Conservation (phyloP, 2,888 invertebrate genomes). For the Argynnis bischoffii region DNA sequence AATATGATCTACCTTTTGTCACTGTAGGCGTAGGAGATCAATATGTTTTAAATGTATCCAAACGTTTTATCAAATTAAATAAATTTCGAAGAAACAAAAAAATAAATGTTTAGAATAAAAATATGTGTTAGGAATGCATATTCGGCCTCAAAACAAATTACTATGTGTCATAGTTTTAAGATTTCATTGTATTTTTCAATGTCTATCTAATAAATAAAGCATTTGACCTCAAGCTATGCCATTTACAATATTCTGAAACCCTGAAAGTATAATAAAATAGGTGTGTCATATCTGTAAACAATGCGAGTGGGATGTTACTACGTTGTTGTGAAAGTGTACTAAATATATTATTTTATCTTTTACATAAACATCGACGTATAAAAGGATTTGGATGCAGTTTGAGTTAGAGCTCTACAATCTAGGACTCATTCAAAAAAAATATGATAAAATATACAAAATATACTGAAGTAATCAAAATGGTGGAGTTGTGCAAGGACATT, state of each 20-base stretch:
- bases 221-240: constrained; percentile 13
- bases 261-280: constrained; percentile 12
- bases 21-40: constrained; percentile 21
- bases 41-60: constrained; percentile 11
- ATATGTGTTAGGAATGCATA: constrained; percentile 15
- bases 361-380: background rate
- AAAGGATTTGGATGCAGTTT: background rate
- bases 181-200: constrained; percentile 21
- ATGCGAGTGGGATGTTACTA: background rate
- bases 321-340: too few relatives aligned
- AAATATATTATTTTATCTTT: too few relatives aligned
- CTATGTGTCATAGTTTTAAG: constrained; percentile 18
- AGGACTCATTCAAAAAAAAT: too few relatives aligned
- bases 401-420: too few relatives aligned
- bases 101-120: constrained; percentile 14
- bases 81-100: constrained; percentile 5
- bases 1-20: constrained; percentile 18
- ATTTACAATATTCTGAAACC: constrained; percentile 20
- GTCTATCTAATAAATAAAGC: constrained; percentile 19
- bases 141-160: constrained; percentile 9
- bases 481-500: background rate
- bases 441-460: background rate
- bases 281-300: background rate
- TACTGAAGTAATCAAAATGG: background rate
- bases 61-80: constrained; percentile 16